Base-by-base conservation (phyloP, 1,140 invertebrate species). In the Plectrocnemia conspersa region DNA sequence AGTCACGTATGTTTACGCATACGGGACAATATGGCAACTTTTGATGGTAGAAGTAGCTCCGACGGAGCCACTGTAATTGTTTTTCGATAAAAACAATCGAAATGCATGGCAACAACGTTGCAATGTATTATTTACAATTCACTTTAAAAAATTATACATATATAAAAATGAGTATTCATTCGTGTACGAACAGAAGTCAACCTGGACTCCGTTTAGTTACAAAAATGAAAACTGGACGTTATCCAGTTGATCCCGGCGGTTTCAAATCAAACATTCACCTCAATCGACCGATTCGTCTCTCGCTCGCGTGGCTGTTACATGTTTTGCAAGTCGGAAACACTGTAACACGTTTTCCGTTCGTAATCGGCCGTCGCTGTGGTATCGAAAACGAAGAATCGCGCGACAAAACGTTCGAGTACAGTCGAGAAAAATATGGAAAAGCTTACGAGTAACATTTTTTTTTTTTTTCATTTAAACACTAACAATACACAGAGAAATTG, bases 401-500 rank as follows among this genome's bases (percentile, higher is more conserved):
- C 32, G 45, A 61, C 58, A 57, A 54, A 57, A 47, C 52, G 32
- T n/a, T n/a, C n/a, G n/a, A 52, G 52, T 55, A 59, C 57, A 54
- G 54, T 56, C 54, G 48, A 54, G 54, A 56, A 56, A 60, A 33
- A 29, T 54, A 61, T 54, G 18, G 38, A 47, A 56, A 58, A 61
- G 55, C 59, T 61, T 61, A 61, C 52, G 22, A 45, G 47, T 61
- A 58, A 46, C 52, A 53, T 59, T 54, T 46, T 45, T 57, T n/a
- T n/a, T n/a, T n/a, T n/a, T n/a, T n/a, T n/a, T n/a, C n/a, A n/a
- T n/a, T n/a, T n/a, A n/a, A 55, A 61, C 55, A 55, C 59, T 61
- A 61, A 61, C 59, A 61, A 61, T 61, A 61, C 59, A 61, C 59
- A 58, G 59, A 61, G 59, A 61, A 58, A 33, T 61, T 41, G 59